phyloP scores from a whole-genome alignment of 2,888 invertebrate genomes.

The Diabrotica balteata region DNA sequence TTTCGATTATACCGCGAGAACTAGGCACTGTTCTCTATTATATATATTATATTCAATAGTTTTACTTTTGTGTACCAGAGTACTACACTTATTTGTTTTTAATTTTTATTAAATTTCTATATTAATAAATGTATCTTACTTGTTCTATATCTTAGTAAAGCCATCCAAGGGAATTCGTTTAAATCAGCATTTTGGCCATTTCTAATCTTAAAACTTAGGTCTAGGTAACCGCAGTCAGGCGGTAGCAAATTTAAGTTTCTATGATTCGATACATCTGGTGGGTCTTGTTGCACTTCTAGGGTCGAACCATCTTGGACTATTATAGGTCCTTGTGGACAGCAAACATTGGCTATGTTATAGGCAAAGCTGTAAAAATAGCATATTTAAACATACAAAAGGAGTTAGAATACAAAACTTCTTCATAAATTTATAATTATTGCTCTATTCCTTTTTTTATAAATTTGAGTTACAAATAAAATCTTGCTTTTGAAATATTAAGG shows the following conservation, averaged over 20 bases:
- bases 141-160: conserved; percentile 62
- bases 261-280: conserved; percentile 57
- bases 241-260: conserved; percentile 55
- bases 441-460: too few relatives aligned
- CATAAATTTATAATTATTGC: too few relatives aligned
- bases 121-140: conserved; percentile 28
- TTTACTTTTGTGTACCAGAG: too few relatives aligned
- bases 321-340: conserved; percentile 60
- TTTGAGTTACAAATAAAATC: too few relatives aligned
- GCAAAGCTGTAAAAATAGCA: conserved; percentile 1
- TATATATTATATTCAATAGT: too few relatives aligned
- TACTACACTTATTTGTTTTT: too few relatives aligned
- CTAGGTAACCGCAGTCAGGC: conserved; percentile 65
- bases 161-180: conserved; percentile 80
- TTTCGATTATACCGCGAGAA: too few relatives aligned
- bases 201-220: conserved; percentile 63
- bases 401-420: too few relatives aligned
- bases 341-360: conserved; percentile 43
- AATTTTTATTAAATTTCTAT: too few relatives aligned
- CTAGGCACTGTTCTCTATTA: too few relatives aligned
- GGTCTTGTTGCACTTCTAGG: neutral
- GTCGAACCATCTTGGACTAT: conserved; percentile 8
- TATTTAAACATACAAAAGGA: too few relatives aligned
- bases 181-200: conserved; percentile 69
- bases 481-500: too few relatives aligned